A percentile compares a stretch with the other conserved stretches of the same genome.
phyloP scores from a whole-genome alignment of 2,888 invertebrate species.

The Drosophila limbata region DNA sequence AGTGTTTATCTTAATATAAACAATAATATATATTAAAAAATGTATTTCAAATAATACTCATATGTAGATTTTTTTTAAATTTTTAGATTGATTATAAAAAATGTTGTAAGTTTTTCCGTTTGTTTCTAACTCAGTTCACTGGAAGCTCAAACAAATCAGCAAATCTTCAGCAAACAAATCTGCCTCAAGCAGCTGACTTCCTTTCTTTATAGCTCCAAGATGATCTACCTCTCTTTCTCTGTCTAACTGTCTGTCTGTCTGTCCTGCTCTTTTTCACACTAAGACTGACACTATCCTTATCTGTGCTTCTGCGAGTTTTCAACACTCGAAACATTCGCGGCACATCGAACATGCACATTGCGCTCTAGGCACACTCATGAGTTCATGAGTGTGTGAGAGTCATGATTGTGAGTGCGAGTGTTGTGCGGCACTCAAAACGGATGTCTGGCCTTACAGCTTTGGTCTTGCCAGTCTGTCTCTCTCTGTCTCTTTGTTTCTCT shows the following conservation, averaged over 20 bases:
- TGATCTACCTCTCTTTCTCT: not conserved
- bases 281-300: not conserved
- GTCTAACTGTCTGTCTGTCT: not conserved
- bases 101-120: no score
- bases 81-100: no score
- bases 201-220: conserved; percentile 19
- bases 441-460: conserved; percentile 53
- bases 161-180: conserved; percentile 13
- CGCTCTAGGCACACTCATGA: conserved; percentile 41
- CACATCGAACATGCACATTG: conserved; percentile 21
- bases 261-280: not conserved
- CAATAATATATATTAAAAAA: no score
- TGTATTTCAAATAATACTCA: no score
- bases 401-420: conserved; percentile 10
- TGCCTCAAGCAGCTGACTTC: no score
- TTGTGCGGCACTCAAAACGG: conserved; percentile 46
- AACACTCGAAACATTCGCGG: conserved; percentile 29
- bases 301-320: not conserved
- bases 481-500: conserved; percentile 14
- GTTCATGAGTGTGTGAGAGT: conserved; percentile 18
- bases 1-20: no score
- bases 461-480: conserved; percentile 34
- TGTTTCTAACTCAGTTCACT: not conserved
- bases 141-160: conserved; percentile 8
- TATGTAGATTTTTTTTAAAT: no score